Conservation (phyloP, 1,140 invertebrate species). For the Lepidurus apus region DNA sequence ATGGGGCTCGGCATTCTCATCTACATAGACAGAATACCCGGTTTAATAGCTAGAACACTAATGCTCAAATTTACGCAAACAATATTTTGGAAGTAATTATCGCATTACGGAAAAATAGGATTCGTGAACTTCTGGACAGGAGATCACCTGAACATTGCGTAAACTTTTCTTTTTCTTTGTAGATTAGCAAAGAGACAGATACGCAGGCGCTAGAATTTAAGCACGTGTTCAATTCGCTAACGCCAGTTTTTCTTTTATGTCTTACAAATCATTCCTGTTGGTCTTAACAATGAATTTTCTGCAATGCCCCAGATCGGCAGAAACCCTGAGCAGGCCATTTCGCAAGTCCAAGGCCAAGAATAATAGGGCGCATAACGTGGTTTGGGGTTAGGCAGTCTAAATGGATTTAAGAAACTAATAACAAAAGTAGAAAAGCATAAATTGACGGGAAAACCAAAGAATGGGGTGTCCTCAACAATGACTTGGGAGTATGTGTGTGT, state of each 20-base stretch:
- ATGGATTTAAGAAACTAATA: no score
- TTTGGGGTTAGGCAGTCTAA: not conserved
- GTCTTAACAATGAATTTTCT: not conserved
- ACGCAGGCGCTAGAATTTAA: not conserved
- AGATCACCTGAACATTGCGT: not conserved
- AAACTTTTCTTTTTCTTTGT: not conserved
- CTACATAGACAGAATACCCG: no score
- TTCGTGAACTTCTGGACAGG: not conserved
- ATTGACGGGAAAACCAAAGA: not conserved
- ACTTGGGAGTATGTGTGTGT: not conserved
- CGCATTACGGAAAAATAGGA: not conserved
- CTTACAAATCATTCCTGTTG: not conserved
- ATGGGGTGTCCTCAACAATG: not conserved
- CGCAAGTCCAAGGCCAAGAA: not conserved
- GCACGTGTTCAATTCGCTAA: not conserved
- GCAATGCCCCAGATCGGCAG: not conserved
- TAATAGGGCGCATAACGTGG: not conserved
- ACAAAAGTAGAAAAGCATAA: not conserved
- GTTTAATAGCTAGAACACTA: not conserved
- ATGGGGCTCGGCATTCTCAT: not conserved
- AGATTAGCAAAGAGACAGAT: not conserved
- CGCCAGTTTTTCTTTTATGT: not conserved
- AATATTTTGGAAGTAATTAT: not conserved
- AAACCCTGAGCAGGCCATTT: conserved; percentile 5
- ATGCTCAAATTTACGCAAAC: not conserved